Conservation (phyloP, 2,888 invertebrate genomes). For the Therioaphis trifolii region DNA sequence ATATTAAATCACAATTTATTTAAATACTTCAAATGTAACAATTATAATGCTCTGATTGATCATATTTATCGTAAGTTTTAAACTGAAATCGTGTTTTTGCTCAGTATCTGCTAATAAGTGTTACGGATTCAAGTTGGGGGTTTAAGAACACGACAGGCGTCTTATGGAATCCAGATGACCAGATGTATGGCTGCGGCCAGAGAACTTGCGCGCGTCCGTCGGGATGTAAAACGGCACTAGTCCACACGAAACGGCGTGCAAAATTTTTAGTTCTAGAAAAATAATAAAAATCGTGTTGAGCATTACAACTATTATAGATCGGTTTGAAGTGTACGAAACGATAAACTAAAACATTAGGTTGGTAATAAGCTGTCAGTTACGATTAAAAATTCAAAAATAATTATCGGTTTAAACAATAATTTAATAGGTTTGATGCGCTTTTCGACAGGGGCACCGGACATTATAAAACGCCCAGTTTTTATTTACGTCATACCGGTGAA, state of each 20-base stretch:
- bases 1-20: no score
- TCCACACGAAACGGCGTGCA: background rate
- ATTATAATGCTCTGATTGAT: no score
- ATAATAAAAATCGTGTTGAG: background rate
- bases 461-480: conserved; percentile 6
- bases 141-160: background rate
- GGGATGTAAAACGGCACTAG: background rate
- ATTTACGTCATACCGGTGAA: background rate
- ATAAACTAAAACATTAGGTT: background rate
- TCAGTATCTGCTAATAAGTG: conserved; percentile 5
- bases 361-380: background rate
- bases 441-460: background rate
- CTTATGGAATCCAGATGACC: background rate
- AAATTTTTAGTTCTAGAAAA: background rate
- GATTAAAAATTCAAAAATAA: background rate
- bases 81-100: background rate
- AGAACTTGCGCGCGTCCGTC: background rate
- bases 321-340: background rate
- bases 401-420: background rate
- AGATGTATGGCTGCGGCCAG: background rate
- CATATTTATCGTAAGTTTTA: no score
- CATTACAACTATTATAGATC: no score
- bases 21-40: no score
- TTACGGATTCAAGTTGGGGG: background rate
- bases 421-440: background rate